These are phyloP conservation scores for Microcaecilia unicolor DNA, from an alignment of 2,797 vertebrate species.

Conservation along the genomic window DNA sequence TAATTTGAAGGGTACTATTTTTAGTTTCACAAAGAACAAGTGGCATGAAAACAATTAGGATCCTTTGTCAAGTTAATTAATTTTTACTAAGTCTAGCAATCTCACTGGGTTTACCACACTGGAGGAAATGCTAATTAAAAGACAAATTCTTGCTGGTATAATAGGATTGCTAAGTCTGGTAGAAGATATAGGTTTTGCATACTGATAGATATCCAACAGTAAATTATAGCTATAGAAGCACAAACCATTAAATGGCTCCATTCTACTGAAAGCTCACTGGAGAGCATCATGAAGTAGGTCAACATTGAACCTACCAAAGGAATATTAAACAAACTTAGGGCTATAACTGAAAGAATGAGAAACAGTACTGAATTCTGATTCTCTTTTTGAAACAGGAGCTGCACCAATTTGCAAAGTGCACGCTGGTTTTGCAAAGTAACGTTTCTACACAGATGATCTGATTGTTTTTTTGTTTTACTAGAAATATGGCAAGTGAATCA, in stretches of 20 bases:
- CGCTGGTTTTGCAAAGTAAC: not conserved
- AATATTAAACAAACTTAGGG: conserved; percentile 7
- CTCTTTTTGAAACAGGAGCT: not conserved
- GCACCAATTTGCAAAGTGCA: conserved; percentile 1
- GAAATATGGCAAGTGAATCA: not conserved
- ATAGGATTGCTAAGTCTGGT: conserved; percentile 52
- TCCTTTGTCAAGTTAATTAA: conserved; percentile 84
- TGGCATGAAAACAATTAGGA: conserved; percentile 78
- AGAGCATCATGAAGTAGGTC: conserved; percentile 30
- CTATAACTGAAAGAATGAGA: not conserved
- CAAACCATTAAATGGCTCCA: conserved; percentile 39
- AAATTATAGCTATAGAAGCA: conserved; percentile 46
- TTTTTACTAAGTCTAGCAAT: conserved; percentile 80
- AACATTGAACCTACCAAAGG: conserved; percentile 19
- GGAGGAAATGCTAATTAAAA: conserved; percentile 84
- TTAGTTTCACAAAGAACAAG: conserved; percentile 59
- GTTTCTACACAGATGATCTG: conserved; percentile 10
- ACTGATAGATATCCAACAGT: conserved; percentile 54
- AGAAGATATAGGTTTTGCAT: conserved; percentile 49
- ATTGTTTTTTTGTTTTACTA: too few relatives aligned
- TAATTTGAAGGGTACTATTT: conserved; percentile 63
- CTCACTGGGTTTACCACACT: conserved; percentile 65
- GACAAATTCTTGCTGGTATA: conserved; percentile 71
- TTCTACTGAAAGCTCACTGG: conserved; percentile 41
- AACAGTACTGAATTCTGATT: not conserved